Conservation (phyloP, 64 coral and sea anemone species). For the Montipora efflorescens region DNA sequence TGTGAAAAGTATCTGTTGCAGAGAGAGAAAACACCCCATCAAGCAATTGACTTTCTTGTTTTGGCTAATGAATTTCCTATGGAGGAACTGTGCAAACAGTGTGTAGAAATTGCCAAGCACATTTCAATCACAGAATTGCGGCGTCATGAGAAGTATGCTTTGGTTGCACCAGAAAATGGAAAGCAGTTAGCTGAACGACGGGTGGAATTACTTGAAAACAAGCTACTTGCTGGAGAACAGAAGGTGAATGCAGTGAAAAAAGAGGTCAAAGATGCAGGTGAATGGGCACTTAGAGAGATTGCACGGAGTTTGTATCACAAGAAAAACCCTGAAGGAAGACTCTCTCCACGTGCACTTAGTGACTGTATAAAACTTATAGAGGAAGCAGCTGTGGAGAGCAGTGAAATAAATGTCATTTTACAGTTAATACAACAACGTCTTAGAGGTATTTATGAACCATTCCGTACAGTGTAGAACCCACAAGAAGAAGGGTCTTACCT, state of each 20-base stretch:
- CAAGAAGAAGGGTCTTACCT: no score
- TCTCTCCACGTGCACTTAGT: not conserved
- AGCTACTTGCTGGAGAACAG: conserved; percentile 37
- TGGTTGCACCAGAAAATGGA: conserved; percentile 62
- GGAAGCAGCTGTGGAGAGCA: conserved; percentile 46
- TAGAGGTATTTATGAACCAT: conserved; percentile 62
- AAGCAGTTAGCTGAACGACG: conserved; percentile 60
- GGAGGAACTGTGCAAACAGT: conserved; percentile 64
- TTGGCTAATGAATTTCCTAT: conserved; percentile 62
- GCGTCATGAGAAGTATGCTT: conserved; percentile 67
- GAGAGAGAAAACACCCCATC: conserved; percentile 54
- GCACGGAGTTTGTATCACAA: conserved; percentile 31
- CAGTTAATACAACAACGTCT: conserved; percentile 52
- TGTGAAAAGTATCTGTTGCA: conserved; percentile 72
- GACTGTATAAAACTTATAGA: conserved; percentile 52
- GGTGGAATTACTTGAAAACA: conserved; percentile 67
- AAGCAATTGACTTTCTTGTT: conserved; percentile 72
- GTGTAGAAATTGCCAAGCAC: conserved; percentile 81
- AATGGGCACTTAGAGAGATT: conserved; percentile 47
- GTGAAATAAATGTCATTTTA: conserved; percentile 48
- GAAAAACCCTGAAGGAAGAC: conserved; percentile 52
- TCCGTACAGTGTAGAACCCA: not conserved
- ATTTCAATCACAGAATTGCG: conserved; percentile 68
- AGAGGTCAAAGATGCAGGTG: conserved; percentile 68
- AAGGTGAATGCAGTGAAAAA: conserved; percentile 62